Evolutionary conservation across 37 sponge, comb jelly and placozoan species (phyloP).

Genomic region (Spongilla lacustris): DNA sequence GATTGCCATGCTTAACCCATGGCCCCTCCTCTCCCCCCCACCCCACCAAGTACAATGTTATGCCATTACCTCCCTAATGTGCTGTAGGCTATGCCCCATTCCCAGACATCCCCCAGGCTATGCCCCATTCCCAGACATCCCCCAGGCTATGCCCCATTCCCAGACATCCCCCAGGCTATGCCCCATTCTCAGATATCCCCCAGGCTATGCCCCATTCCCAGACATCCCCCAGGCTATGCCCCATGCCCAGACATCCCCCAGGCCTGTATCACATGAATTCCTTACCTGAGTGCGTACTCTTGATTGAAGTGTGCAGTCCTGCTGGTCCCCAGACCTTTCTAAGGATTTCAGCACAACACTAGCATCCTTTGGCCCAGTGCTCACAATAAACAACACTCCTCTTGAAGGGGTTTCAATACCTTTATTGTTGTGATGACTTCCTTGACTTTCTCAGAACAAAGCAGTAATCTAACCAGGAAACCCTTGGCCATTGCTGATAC

Average conservation of each 20-base stretch:
- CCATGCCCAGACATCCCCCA: too few species aligned
- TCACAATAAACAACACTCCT: neutral
- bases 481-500: slow-evolving; percentile 61
- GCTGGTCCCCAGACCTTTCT: neutral
- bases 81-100: too few species aligned
- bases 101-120: too few species aligned
- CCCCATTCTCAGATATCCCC: too few species aligned
- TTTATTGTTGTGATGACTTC: slow-evolving; percentile 49
- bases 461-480: slow-evolving; percentile 49
- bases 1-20: neutral
- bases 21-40: neutral
- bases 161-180: too few species aligned
- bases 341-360: slow-evolving; percentile 40
- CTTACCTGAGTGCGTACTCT: slow-evolving; percentile 51
- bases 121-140: too few species aligned
- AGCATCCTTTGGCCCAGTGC: slow-evolving; percentile 35
- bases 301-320: slow-evolving; percentile 43
- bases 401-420: neutral
- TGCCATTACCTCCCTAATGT: too few species aligned
- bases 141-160: too few species aligned
- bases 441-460: slow-evolving; percentile 51
- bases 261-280: neutral
- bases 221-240: too few species aligned
- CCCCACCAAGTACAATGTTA: too few species aligned
- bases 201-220: too few species aligned